Base-by-base conservation (phyloP, 2,888 invertebrate genomes). In the Elmis aenea region DNA sequence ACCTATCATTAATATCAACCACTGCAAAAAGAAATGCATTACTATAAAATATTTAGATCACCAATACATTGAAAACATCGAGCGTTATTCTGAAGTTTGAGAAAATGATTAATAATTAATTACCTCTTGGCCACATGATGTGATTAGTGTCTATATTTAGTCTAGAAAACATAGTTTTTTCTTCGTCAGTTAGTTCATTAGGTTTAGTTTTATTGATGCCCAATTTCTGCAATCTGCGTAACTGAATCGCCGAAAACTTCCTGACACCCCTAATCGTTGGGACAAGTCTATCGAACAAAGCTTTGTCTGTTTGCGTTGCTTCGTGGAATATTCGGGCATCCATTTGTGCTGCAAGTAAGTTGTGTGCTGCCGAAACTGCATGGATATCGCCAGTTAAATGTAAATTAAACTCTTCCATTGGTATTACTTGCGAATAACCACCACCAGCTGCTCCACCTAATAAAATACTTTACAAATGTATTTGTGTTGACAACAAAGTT, bases 341-440 rank as follows among this genome's bases (percentile, higher is more conserved):
- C 61, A 99, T 78, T 62, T 96, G 96, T 0, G 99, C 97, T 0
- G 97, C 93, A n/a, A 97, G 72, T 6, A 99, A 74, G 69, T 99
- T 99, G 69, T 97, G 94, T 3, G 97, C 96, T 0, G 94, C 95
- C 0, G 91, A 85, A n/a, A 99, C 88, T 0, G 99, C 99, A 68
- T 99, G 99, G 56, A 97, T 96, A 63, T 99, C 99, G 1, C 96
- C 93, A 0, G 97, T 99, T 49, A 99, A 72, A 66, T 99, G 97
- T 1, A 99, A 77, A 71, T 99, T 99, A 68, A 99, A 97, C 57
- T 99, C 97, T 68, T 99, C 97, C 99, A 99, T 99, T 0, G 99
- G 99, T 50, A 99, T 96, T 0, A 85, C 83, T 74, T 89, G 88
- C 0, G 97, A 86, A 66, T 96, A 97, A 2, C 97, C 97, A 10